Conservation (phyloP, 1,140 invertebrate species). For the Zaprionus inermis region DNA sequence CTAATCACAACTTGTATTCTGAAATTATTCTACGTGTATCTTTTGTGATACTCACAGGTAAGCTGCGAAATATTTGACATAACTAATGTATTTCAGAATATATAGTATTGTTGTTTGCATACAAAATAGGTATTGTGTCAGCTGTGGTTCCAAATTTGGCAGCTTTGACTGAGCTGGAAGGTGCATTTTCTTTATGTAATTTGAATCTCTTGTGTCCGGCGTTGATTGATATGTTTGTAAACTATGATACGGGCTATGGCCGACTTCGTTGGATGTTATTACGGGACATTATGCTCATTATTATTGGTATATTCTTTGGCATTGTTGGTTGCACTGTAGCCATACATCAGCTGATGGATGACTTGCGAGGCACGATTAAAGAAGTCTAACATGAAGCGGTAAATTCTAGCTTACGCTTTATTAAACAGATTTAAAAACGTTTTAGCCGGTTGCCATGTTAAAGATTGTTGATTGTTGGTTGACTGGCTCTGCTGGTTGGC, state of each 20-base stretch:
- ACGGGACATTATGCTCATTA: slow-evolving; percentile 53
- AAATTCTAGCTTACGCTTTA: slow-evolving; percentile 8
- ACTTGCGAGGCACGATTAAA: slow-evolving; percentile 39
- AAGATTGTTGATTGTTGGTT: slow-evolving; percentile 15
- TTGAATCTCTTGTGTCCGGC: slow-evolving; percentile 67
- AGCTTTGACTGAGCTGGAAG: slow-evolving; percentile 65
- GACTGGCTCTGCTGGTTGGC: slow-evolving; percentile 11
- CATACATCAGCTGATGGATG: slow-evolving; percentile 48
- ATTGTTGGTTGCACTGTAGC: slow-evolving; percentile 58
- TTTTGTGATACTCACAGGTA: slow-evolving; percentile 57
- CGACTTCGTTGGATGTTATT: slow-evolving; percentile 55
- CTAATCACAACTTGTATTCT: not conserved
- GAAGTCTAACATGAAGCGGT: not conserved
- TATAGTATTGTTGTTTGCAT: not conserved
- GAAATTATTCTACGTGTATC: slow-evolving; percentile 47
- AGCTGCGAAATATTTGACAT: not conserved
- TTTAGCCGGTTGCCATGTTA: slow-evolving; percentile 25
- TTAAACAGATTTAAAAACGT: slow-evolving; percentile 46
- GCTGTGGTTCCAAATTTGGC: slow-evolving; percentile 61
- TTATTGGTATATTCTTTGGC: slow-evolving; percentile 57
- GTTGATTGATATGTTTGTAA: slow-evolving; percentile 57
- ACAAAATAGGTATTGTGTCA: slow-evolving; percentile 49
- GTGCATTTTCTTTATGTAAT: slow-evolving; percentile 64
- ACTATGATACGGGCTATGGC: slow-evolving; percentile 55
- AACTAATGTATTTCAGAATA: not conserved